Percentiles rank a stretch among this genome's conserved stretches.
phyloP scores from a whole-genome alignment of 2,888 invertebrate genomes.

The Microchrysa polita region DNA sequence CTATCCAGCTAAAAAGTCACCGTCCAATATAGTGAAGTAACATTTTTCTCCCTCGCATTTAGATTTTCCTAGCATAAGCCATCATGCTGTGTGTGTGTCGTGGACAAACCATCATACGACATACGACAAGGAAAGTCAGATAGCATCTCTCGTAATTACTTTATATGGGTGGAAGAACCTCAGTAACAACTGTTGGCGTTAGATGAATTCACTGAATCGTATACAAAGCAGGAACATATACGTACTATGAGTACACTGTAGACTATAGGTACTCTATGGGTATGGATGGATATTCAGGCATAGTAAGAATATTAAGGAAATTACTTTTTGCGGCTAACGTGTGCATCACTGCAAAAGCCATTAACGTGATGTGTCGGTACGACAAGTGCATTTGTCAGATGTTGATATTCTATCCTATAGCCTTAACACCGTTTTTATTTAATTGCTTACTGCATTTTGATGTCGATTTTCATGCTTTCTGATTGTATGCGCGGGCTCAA shows the following conservation, averaged over 20 bases:
- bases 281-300: too few species aligned
- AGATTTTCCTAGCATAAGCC: conserved; percentile 5
- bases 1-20: conserved; percentile 14
- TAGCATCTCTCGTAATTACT: conserved; percentile 26
- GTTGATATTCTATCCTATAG: not conserved
- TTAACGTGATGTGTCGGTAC: conserved; percentile 12
- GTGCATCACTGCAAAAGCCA: not conserved
- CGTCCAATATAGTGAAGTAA: not conserved
- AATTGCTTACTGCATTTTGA: not conserved
- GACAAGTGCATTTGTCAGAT: conserved; percentile 12
- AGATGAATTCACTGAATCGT: not conserved
- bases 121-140: too few species aligned
- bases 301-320: conserved; percentile 15
- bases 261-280: not conserved
- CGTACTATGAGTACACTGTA: not conserved
- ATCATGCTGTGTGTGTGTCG: too few species aligned
- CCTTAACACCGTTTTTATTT: not conserved
- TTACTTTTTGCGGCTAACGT: conserved; percentile 2
- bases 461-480: conserved; percentile 3
- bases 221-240: not conserved
- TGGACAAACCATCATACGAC: not conserved
- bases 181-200: too few species aligned
- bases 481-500: not conserved
- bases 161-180: not conserved
- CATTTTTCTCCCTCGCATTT: conserved; percentile 31